Evolutionary conservation across 2,113 vertebrate genomes (phyloP).

Genomic region (Halichoeres trimaculatus): DNA sequence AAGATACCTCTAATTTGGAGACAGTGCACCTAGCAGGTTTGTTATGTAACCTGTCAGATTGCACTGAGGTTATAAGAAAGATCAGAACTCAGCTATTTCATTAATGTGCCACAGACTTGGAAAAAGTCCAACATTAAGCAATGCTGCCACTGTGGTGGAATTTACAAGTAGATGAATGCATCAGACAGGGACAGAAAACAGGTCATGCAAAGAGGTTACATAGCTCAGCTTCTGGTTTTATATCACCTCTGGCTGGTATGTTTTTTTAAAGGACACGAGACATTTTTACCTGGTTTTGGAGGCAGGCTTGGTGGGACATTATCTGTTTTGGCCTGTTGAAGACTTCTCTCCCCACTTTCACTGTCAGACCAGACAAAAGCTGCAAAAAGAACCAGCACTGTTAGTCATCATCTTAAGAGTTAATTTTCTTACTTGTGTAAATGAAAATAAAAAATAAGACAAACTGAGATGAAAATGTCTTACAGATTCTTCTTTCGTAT

Average conservation of each 20-base stretch:
- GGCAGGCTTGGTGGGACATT: background rate
- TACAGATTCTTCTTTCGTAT: constrained; percentile 86
- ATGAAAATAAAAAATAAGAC: background rate
- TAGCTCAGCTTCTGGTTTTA: background rate
- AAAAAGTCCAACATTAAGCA: background rate
- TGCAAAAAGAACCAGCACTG: constrained; percentile 44
- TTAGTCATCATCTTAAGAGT: background rate
- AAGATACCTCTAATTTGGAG: background rate
- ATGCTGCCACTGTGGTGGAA: rapidly evolving
- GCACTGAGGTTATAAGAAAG: too few relatives aligned
- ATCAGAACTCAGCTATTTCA: background rate
- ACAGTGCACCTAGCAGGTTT: background rate
- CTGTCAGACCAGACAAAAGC: constrained; percentile 75
- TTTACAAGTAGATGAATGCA: background rate
- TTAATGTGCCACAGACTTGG: background rate
- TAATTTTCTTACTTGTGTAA: background rate
- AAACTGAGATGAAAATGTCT: constrained; percentile 5
- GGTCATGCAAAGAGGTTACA: background rate
- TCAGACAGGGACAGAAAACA: constrained; percentile 11
- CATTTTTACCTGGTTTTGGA: constrained; percentile 70
- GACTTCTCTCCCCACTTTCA: constrained; percentile 83
- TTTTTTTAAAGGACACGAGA: background rate
- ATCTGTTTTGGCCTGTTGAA: constrained; percentile 18
- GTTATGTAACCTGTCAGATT: background rate
- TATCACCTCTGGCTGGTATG: background rate